Evolutionary conservation across 2,113 vertebrate species (phyloP).

Genomic region (Cyprinodon brontotheroides): DNA sequence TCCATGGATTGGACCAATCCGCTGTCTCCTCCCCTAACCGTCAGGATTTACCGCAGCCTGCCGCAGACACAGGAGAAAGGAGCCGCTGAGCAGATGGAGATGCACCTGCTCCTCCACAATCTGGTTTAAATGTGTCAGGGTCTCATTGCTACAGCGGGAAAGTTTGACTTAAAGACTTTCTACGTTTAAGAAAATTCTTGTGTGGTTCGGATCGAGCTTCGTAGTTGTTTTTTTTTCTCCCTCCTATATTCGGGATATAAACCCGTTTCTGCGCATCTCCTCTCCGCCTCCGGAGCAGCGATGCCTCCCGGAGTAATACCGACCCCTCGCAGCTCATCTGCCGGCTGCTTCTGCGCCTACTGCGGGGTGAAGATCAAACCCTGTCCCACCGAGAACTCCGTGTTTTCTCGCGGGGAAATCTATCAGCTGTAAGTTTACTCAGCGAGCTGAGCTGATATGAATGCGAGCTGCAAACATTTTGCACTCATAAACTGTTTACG

Average conservation of each 20-base stretch:
- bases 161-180: background rate
- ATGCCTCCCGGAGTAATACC: constrained; percentile 71
- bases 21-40: constrained; percentile 39
- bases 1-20: constrained; percentile 18
- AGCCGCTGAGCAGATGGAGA: background rate
- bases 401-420: constrained; percentile 58
- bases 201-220: background rate
- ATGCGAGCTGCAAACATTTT: background rate
- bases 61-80: constrained; percentile 30
- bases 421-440: constrained; percentile 66
- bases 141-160: background rate
- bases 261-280: constrained; percentile 3
- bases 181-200: background rate
- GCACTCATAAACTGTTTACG: background rate
- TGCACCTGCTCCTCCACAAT: constrained; percentile 23
- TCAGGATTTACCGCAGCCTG: constrained; percentile 60
- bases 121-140: background rate
- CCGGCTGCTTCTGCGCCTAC: constrained; percentile 59
- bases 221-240: background rate
- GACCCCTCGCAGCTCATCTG: constrained; percentile 55
- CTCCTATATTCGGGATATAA: background rate
- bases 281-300: constrained; percentile 31
- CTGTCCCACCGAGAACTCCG: constrained; percentile 56
- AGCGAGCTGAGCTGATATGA: background rate
- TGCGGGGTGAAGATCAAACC: constrained; percentile 52